phyloP scores from a whole-genome alignment of 2,888 invertebrate species.

The Diadegma fenestrale region DNA sequence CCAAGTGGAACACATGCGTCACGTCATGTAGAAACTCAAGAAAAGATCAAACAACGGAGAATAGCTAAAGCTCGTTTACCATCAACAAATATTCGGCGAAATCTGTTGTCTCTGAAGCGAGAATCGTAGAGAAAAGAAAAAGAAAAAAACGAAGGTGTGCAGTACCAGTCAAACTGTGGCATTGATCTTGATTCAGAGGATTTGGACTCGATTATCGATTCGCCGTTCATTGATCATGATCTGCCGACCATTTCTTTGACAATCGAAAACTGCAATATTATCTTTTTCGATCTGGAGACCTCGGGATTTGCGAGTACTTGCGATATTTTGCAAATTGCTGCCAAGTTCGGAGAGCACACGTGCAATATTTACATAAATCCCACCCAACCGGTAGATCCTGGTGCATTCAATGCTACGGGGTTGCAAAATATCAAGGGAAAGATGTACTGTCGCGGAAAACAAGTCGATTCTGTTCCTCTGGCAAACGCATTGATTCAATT shows the following conservation, averaged over 20 bases:
- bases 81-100: conserved; percentile 24
- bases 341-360: conserved; percentile 6
- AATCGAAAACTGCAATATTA: conserved; percentile 8
- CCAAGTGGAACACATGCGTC: conserved; percentile 11
- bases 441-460: conserved; percentile 54
- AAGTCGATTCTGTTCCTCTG: conserved; percentile 35
- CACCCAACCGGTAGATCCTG: conserved; percentile 48
- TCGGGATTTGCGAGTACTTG: conserved; percentile 32
- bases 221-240: conserved; percentile 1
- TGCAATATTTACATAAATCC: conserved; percentile 67
- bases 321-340: conserved; percentile 50
- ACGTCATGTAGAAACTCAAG: conserved; percentile 15
- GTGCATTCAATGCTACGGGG: conserved; percentile 58
- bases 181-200: conserved; percentile 13
- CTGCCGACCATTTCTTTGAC: conserved; percentile 13
- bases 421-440: conserved; percentile 56
- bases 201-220: conserved; percentile 9
- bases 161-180: conserved; percentile 33
- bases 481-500: conserved; percentile 38
- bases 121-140: conserved; percentile 12
- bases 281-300: conserved; percentile 52
- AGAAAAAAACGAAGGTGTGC: conserved; percentile 23
- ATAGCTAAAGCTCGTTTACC: conserved; percentile 1
- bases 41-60: conserved; percentile 30
- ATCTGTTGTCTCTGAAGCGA: conserved; percentile 7